These are phyloP conservation scores for Zaprionus lachaisei DNA, from an alignment of 1,140 invertebrate species.

Conservation along the genomic window DNA sequence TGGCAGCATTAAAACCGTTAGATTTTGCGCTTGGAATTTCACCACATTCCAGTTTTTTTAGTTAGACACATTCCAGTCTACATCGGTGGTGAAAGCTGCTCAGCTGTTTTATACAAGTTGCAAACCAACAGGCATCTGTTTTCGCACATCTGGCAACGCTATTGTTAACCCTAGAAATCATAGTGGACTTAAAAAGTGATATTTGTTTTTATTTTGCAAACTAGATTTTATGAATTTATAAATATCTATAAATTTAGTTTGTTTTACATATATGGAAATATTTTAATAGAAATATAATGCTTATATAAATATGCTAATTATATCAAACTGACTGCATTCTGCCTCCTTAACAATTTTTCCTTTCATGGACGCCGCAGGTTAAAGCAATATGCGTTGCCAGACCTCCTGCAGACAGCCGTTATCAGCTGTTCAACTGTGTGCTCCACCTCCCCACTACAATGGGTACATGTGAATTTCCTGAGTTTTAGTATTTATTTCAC, in stretches of 20 bases:
- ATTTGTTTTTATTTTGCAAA: neutral
- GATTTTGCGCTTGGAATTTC: constrained; percentile 6
- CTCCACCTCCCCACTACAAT: neutral
- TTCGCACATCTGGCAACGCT: neutral
- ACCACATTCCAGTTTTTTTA: constrained; percentile 11
- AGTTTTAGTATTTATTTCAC: constrained; percentile 1
- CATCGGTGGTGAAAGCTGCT: neutral
- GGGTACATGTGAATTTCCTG: neutral
- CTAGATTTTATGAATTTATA: neutral
- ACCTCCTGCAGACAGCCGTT: neutral
- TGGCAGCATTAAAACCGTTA: constrained; percentile 24
- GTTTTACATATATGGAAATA: no score
- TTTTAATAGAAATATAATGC: neutral
- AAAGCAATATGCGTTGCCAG: neutral
- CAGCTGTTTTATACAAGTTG: constrained; percentile 5
- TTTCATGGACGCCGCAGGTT: neutral
- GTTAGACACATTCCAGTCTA: constrained; percentile 29
- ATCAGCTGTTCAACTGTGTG: neutral
- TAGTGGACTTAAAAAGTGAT: neutral
- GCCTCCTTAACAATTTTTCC: neutral
- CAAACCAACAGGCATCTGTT: neutral
- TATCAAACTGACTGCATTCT: neutral
- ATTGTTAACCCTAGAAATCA: neutral
- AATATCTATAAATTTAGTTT: neutral
- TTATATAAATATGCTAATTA: no score